phyloP scores from a whole-genome alignment of 2,888 invertebrate genomes.

The Mimas tiliae region DNA sequence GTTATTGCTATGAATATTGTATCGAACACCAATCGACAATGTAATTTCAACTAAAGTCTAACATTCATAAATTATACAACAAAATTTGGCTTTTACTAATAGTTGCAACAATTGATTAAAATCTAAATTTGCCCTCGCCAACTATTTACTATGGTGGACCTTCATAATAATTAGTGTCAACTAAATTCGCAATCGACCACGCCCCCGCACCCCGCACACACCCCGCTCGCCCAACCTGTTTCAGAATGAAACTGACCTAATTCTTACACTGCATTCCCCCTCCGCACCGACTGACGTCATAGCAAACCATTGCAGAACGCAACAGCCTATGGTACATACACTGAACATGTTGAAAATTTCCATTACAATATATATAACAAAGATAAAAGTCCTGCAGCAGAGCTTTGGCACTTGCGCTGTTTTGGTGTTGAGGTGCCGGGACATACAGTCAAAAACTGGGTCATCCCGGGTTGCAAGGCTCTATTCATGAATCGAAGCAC shows the following conservation, averaged over 20 bases:
- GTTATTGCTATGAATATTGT: too few species aligned
- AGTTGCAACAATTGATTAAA: not conserved
- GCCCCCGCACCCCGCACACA: constrained; percentile 49
- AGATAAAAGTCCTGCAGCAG: constrained; percentile 37
- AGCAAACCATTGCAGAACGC: constrained; percentile 55
- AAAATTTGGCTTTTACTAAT: not conserved
- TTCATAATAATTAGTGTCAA: constrained; percentile 55
- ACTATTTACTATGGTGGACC: constrained; percentile 33
- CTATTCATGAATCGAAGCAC: constrained; percentile 84
- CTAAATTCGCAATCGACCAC: constrained; percentile 61
- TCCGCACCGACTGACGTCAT: constrained; percentile 85
- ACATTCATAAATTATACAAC: not conserved
- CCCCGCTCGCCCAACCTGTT: constrained; percentile 73
- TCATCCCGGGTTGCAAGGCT: constrained; percentile 87
- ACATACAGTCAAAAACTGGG: constrained; percentile 85
- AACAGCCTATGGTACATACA: constrained; percentile 58
- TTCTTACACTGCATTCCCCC: constrained; percentile 79
- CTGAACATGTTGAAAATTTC: constrained; percentile 39
- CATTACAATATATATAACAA: constrained; percentile 31
- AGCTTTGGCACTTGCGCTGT: constrained; percentile 46
- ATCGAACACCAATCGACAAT: too few species aligned
- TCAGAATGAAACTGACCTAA: constrained; percentile 88
- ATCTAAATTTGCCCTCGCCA: constrained; percentile 14
- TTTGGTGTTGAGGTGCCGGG: constrained; percentile 39
- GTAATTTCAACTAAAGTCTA: too few species aligned